Base-by-base conservation (phyloP, 2,888 invertebrate species). In the Cylloceria caligata region DNA sequence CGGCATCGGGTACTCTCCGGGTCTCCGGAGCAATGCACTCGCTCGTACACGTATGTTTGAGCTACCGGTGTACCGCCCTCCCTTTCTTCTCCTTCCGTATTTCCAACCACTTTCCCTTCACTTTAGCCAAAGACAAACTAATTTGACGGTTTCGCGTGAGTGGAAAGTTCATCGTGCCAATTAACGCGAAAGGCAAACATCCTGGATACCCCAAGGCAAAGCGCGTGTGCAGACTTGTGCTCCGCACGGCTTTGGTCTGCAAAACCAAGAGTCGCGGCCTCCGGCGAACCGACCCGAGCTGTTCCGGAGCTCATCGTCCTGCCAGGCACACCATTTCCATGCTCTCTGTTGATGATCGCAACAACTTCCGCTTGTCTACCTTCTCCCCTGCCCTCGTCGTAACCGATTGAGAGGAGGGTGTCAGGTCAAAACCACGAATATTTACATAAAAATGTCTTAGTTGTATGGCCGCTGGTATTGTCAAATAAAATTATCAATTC, bases 131-230 rank as follows among this genome's bases (percentile, higher is more conserved):
- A 80, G 81, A 80, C 85, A 85, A 85, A 85, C 84, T 84, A 83
- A 85, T 85, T 82, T 83, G 80, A 83, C 80, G 80, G 83, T 84
- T 84, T 84, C 81, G 83, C 83, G 81, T 85, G 80, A 84, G 83
- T 80, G 80, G 83, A 85, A 85, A 85, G 83, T 85, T 83, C 83
- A 84, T 78, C 83, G 75, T 82, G 80, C 81, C 84, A 85, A 85
- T 85, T 84, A 85, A 84, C 83, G 81, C 83, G 84, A 80, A 85
- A 81, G 80, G 81, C 83, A 81, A 81, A 84, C 81, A 83, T 77
- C 75, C 80, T 78, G 75, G 39, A 45, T 80, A 80, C 78, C 82
- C 68, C 64, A 47, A 74, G 74, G 64, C 42, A 45, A 34, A 60
- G 71, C 72, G 67, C 67, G 79, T 45, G 60, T 73, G 73, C 67